These are phyloP conservation scores for Tapera naevia DNA, from an alignment of 2,797 vertebrate species.

Conservation along the genomic window DNA sequence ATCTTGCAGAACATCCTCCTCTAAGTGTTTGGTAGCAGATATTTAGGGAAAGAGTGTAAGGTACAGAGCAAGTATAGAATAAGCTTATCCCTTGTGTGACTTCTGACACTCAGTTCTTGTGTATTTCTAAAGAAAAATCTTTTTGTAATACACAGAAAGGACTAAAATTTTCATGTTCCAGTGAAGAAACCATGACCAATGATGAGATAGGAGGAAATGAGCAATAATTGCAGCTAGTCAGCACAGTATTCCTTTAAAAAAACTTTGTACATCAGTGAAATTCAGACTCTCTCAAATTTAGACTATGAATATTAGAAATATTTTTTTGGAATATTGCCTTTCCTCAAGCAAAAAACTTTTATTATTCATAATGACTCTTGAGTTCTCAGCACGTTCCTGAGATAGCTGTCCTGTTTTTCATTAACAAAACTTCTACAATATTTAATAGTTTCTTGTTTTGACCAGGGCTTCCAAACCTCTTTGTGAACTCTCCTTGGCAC, in stretches of 20 bases:
- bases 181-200: background rate
- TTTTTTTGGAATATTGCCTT: background rate
- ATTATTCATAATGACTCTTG: background rate
- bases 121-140: background rate
- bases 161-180: background rate
- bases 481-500: background rate
- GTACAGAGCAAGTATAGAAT: background rate
- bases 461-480: background rate
- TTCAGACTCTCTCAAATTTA: background rate
- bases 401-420: background rate
- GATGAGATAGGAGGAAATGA: background rate
- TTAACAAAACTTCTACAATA: background rate
- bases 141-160: background rate
- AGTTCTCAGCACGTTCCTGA: background rate
- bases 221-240: background rate
- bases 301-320: background rate
- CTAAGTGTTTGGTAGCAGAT: background rate
- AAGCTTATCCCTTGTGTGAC: background rate
- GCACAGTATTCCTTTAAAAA: background rate
- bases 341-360: background rate
- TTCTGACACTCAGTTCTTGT: background rate
- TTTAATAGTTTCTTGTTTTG: background rate
- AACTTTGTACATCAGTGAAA: background rate
- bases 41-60: background rate
- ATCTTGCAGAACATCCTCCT: background rate